Conservation (phyloP, 2,888 invertebrate species). For the Cephus nigrinus region DNA sequence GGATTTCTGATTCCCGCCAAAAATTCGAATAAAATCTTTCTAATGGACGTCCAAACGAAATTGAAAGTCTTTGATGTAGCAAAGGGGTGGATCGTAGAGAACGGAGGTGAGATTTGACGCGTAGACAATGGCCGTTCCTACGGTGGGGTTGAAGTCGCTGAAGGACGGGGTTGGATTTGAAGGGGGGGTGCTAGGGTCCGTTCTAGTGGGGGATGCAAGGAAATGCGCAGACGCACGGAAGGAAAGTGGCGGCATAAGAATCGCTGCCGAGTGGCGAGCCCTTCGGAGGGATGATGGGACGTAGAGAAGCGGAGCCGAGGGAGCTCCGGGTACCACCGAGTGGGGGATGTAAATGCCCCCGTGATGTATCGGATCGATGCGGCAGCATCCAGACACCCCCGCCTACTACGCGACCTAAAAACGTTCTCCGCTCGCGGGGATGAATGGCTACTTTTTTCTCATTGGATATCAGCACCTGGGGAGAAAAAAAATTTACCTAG, state of each 20-base stretch:
- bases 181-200: background rate
- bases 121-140: constrained; percentile 59
- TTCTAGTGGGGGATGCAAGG: constrained; percentile 17
- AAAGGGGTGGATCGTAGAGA: background rate
- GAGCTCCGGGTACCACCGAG: constrained; percentile 20
- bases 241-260: constrained; percentile 51
- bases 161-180: constrained; percentile 14
- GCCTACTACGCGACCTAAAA: constrained; percentile 65
- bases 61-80: constrained; percentile 11
- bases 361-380: constrained; percentile 67
- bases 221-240: constrained; percentile 40
- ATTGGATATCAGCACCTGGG: background rate
- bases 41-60: background rate
- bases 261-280: constrained; percentile 29
- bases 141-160: constrained; percentile 36
- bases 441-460: constrained; percentile 6
- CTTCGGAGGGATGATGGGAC: constrained; percentile 11
- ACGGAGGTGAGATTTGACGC: constrained; percentile 57
- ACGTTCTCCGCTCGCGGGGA: constrained; percentile 49
- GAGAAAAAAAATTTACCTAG: background rate
- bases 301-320: constrained; percentile 23
- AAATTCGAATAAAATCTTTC: background rate
- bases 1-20: background rate
- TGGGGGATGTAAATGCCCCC: constrained; percentile 65
- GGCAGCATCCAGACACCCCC: constrained; percentile 63